phyloP scores from a whole-genome alignment of 2,797 vertebrate genomes.

The Telmatherina bonti region DNA sequence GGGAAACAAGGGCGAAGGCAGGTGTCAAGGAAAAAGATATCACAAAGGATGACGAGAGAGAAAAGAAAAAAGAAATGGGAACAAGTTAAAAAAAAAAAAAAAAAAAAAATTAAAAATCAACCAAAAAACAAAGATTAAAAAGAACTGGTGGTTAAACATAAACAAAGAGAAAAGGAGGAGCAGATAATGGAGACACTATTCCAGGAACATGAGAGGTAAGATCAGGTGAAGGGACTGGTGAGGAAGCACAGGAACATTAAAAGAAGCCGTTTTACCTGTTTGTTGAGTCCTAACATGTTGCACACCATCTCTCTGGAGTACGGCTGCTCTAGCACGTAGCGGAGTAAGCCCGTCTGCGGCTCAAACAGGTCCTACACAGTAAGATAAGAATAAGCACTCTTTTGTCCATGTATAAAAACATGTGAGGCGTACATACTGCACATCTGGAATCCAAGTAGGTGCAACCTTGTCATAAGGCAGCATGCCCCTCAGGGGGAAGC shows the following conservation, averaged over 20 bases:
- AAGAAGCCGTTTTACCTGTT: slow-evolving; percentile 90
- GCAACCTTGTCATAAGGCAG: slow-evolving; percentile 96
- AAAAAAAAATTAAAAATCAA: slow-evolving; percentile 3
- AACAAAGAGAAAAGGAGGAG: background rate
- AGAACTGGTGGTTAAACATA: background rate
- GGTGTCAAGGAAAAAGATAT: slow-evolving; percentile 3
- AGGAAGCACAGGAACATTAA: slow-evolving; percentile 21
- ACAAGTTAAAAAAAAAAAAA: background rate
- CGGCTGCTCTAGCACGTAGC: slow-evolving; percentile 98
- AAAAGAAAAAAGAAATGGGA: background rate
- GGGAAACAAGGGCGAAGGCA: slow-evolving; percentile 25
- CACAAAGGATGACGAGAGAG: background rate
- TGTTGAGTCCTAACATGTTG: slow-evolving; percentile 99
- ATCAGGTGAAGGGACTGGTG: slow-evolving; percentile 74
- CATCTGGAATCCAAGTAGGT: background rate
- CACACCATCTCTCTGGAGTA: slow-evolving; percentile 99
- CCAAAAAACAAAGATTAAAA: background rate
- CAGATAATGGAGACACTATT: slow-evolving; percentile 19
- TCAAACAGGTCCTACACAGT: slow-evolving; percentile 93
- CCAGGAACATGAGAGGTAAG: slow-evolving; percentile 74
- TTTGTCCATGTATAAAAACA: background rate
- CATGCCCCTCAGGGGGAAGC: slow-evolving; percentile 95
- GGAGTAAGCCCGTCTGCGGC: slow-evolving; percentile 95
- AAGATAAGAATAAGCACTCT: background rate
- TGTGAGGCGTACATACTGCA: background rate